Evolutionary conservation across 2,888 invertebrate species (phyloP), one percentile per base, ranked within the genome.

Genomic region (Patella caerulea): DNA sequence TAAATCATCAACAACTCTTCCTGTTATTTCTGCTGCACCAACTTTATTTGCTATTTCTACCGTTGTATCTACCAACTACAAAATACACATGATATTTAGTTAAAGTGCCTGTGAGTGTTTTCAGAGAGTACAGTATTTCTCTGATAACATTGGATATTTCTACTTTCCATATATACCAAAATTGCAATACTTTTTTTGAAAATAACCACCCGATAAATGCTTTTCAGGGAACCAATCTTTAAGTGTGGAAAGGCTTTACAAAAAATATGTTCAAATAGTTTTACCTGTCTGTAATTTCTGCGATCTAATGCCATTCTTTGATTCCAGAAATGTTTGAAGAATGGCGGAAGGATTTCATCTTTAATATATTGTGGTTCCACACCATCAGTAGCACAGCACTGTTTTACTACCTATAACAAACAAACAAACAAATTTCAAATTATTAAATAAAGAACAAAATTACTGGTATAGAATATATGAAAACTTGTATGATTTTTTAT

Each of bases 11-110:
- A 99, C 99, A 72, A 99, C 97, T 82, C 99, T 94, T 92, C 97
- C 98, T 80, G 99, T 97, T 82, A 99, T 99, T 93, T 99, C 99
- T 0, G 98, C 98, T 5, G 98, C 97, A n/a, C 99, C 99, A 76
- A 99, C 98, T 94, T 99, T 99, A 92, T 99, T 99, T 11, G 99
- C 99, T 82, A 99, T 99, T 93, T 99, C 99, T 1, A 99, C 99
- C 0, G 99, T 99, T 0, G 99, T 99, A 91, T 99, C 99, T 0
- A 99, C 99, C 77, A 99, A 94, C 93, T 94, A 90, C 19, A 88
- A 88, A 74, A 69, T 4, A 55, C 19, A 71, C 3, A 65, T 19
- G 19, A 65, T 65, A 65, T 19, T 14, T 19, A 19, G 65, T 19
- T n/a, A 19, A 12, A 65, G 1, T 65, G 5, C 5, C 9, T 2